Evolutionary conservation across 2,888 invertebrate species (phyloP).

Genomic region (Diadegma fenestrale): DNA sequence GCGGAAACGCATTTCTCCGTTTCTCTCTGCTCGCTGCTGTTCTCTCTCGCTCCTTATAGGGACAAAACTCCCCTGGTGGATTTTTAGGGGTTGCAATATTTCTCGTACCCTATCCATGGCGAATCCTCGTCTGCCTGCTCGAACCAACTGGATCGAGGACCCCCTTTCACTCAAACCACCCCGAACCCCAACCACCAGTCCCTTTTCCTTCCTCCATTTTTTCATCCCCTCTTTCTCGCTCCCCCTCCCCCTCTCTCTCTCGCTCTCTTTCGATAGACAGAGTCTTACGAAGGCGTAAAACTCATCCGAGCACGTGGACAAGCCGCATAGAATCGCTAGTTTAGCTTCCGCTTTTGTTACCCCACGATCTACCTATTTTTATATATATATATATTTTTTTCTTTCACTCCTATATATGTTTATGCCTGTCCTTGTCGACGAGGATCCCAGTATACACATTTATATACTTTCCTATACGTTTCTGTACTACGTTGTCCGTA

Average conservation of each 20-base stretch:
- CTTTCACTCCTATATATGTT: neutral
- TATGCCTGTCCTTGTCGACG: neutral
- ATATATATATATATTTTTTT: neutral
- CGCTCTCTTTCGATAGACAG: constrained; percentile 19
- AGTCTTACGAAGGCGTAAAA: constrained; percentile 36
- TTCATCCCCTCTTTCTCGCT: neutral
- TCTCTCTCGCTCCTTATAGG: neutral
- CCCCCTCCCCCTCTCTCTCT: neutral
- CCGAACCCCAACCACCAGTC: neutral
- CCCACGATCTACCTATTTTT: neutral
- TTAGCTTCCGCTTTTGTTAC: constrained; percentile 12
- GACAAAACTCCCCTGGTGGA: neutral
- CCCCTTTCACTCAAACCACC: constrained; percentile 11
- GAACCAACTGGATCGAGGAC: neutral
- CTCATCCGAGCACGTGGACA: constrained; percentile 48
- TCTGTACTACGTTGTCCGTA: constrained; percentile 1
- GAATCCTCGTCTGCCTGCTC: constrained; percentile 23
- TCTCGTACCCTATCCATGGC: constrained; percentile 35
- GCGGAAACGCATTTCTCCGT: constrained; percentile 17
- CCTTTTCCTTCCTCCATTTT: neutral
- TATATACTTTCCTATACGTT: neutral
- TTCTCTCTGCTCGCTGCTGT: too few relatives aligned
- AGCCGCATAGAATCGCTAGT: constrained; percentile 39
- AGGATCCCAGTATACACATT: neutral
- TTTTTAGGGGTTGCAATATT: constrained; percentile 8